Percentiles rank a stretch among this genome's conserved stretches.
These are phyloP conservation scores for Limnodromus scolopaceus DNA, from an alignment of 2,797 vertebrate species.

Conservation along the genomic window DNA sequence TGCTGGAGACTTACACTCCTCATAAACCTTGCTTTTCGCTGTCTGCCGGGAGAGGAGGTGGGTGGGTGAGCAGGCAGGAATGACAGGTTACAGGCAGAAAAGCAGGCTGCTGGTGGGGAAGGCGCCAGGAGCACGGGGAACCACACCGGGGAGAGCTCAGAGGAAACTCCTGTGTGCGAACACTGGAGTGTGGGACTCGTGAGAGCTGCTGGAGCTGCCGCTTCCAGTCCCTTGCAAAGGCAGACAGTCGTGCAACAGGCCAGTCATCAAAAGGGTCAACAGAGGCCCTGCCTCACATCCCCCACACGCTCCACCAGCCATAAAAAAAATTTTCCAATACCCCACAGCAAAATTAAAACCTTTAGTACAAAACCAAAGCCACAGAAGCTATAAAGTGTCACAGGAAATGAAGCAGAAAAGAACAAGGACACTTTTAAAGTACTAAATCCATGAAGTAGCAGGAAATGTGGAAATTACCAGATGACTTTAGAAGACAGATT, in stretches of 20 bases:
- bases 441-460: background rate
- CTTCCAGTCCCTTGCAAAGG: rapidly evolving
- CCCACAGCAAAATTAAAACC: background rate
- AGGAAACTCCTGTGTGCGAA: background rate
- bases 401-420: slow-evolving; percentile 39
- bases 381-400: background rate
- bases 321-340: background rate
- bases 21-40: background rate
- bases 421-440: background rate
- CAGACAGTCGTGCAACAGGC: rapidly evolving
- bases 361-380: background rate
- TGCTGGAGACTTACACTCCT: background rate
- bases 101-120: background rate
- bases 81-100: background rate
- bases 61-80: rapidly evolving
- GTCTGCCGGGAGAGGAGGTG: rapidly evolving
- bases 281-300: background rate
- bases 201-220: rapidly evolving
- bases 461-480: background rate
- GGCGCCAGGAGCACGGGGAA: rapidly evolving
- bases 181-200: rapidly evolving
- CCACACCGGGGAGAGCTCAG: rapidly evolving
- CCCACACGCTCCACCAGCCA: background rate
- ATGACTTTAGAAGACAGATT: slow-evolving; percentile 14
- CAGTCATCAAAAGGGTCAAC: background rate